A percentile compares a stretch with the other conserved stretches of the same genome.
Conservation (phyloP, 2,888 invertebrate species). For the Rhagonycha lutea region DNA sequence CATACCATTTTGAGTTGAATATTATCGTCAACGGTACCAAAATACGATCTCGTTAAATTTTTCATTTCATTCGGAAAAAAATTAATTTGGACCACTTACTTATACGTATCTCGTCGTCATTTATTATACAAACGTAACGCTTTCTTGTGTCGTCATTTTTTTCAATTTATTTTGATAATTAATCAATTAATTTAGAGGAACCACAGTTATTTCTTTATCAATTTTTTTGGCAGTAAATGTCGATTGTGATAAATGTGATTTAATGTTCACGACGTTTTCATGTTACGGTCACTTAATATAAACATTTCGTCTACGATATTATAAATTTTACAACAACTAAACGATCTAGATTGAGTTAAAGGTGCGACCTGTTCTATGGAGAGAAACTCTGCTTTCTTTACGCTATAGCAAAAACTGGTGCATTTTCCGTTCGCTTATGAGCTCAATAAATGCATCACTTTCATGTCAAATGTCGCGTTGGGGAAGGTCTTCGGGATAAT, state of each 20-base stretch:
- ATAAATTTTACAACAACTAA: slow-evolving; percentile 10
- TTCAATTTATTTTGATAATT: background rate
- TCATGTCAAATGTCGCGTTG: slow-evolving; percentile 15
- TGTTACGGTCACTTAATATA: background rate
- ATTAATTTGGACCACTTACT: background rate
- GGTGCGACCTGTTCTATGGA: slow-evolving; percentile 15
- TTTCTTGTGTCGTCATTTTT: background rate
- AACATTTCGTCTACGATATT: background rate
- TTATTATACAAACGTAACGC: background rate
- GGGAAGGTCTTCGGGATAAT: background rate
- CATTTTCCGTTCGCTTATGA: slow-evolving; percentile 25
- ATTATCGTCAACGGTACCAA: slow-evolving; percentile 13
- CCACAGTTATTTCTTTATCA: background rate
- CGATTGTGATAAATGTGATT: background rate
- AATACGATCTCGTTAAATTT: background rate
- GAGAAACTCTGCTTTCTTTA: slow-evolving; percentile 23
- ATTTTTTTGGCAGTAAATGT: background rate
- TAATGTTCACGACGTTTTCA: background rate
- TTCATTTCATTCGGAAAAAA: background rate
- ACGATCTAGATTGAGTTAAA: slow-evolving; percentile 15
- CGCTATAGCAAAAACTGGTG: slow-evolving; percentile 16
- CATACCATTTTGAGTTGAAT: slow-evolving; percentile 24
- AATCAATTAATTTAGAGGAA: background rate
- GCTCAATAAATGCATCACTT: slow-evolving; percentile 19
- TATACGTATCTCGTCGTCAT: background rate